Conservation (phyloP, 2,888 invertebrate species). For the Augochlorella aurata region DNA sequence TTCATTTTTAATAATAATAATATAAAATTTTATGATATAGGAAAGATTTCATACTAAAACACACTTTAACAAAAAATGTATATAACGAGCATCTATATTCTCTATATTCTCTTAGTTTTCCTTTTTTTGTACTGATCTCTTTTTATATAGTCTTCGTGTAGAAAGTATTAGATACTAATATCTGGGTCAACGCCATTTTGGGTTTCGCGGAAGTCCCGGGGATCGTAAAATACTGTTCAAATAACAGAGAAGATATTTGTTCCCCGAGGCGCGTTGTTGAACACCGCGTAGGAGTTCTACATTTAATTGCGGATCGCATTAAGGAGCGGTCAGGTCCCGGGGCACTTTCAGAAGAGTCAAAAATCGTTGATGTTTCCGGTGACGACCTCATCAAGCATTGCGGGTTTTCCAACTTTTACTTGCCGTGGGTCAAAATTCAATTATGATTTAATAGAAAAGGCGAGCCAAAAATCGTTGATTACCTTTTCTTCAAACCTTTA, state of each 20-base stretch:
- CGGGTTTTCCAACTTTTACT: background rate
- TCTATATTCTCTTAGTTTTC: too few relatives aligned
- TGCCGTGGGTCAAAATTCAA: background rate
- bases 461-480: too few relatives aligned
- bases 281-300: constrained; percentile 36
- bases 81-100: too few relatives aligned
- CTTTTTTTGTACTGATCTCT: too few relatives aligned
- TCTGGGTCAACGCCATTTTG: background rate
- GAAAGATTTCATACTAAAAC: too few relatives aligned
- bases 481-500: too few relatives aligned
- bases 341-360: constrained; percentile 17
- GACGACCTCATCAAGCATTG: constrained; percentile 16
- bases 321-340: constrained; percentile 15
- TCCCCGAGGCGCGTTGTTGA: constrained; percentile 9
- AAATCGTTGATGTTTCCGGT: constrained; percentile 39
- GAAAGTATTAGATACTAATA: background rate
- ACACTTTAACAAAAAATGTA: too few relatives aligned
- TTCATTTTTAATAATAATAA: too few relatives aligned
- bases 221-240: background rate
- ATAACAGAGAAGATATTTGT: constrained; percentile 16
- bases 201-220: background rate
- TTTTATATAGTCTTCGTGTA: too few relatives aligned
- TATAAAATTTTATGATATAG: too few relatives aligned
- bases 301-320: constrained; percentile 32
- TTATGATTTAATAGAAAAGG: background rate